Conservation (phyloP, 1,140 invertebrate genomes). For the Elymnias hypermnestra region DNA sequence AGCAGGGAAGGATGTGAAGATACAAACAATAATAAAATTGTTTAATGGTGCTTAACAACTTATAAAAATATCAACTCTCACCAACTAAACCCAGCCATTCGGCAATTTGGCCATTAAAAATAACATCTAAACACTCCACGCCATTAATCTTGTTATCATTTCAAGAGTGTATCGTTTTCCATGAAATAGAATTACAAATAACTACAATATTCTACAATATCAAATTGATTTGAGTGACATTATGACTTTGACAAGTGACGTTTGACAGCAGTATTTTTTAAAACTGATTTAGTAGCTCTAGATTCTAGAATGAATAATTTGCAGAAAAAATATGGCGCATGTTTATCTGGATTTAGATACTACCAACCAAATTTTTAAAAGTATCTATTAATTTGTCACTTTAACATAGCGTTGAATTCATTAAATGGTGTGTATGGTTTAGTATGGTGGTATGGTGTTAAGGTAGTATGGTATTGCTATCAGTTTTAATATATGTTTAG, state of each 20-base stretch:
- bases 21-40: conserved; percentile 24
- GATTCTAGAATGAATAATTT: too few relatives aligned
- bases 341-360: too few relatives aligned
- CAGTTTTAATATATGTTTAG: too few relatives aligned
- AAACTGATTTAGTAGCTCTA: too few relatives aligned
- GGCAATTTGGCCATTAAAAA: conserved; percentile 71
- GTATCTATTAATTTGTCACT: too few relatives aligned
- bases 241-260: background rate
- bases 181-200: conserved; percentile 12
- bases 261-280: too few relatives aligned
- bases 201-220: conserved; percentile 11
- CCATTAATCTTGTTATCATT: conserved; percentile 44
- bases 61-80: conserved; percentile 33
- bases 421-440: too few relatives aligned
- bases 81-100: conserved; percentile 76
- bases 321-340: too few relatives aligned
- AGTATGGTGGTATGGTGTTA: too few relatives aligned
- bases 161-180: conserved; percentile 26
- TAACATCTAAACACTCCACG: conserved; percentile 39
- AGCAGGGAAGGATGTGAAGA: conserved; percentile 26
- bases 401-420: too few relatives aligned
- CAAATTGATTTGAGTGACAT: conserved; percentile 12
- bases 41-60: conserved; percentile 23
- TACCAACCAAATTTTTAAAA: too few relatives aligned
- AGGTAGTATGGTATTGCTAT: too few relatives aligned